Evolutionary conservation across 2,888 invertebrate genomes (phyloP), one percentile per base, ranked within the genome.

Genomic region (Creontiades dilutus): DNA sequence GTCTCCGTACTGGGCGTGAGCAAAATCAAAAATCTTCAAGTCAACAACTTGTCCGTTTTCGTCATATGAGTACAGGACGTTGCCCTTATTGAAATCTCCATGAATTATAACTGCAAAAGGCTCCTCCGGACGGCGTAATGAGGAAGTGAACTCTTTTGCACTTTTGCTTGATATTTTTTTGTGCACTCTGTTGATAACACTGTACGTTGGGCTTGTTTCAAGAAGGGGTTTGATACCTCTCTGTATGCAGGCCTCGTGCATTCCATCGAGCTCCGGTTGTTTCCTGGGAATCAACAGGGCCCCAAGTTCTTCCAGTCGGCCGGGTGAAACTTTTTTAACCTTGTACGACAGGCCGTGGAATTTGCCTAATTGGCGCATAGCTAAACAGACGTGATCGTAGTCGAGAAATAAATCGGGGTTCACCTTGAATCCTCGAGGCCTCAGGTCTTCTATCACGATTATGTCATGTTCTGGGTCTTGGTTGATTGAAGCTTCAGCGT

Each of bases 21-120:
- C 93, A 86, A 93, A 93, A 91, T 93, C 93, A 68, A 93, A 92
- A 55, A 91, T 88, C 27, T 93, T 91, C 61, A 92, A 92, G 81
- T 93, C 93, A 27, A 92, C 92, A 0, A 91, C 46, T 2, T 93
- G 93, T 84, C 92, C 92, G 11, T 91, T 92, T 4, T 92, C 90
- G 1, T 48, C 92, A 90, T 93, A 93, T 57, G 92, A 92, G 90
- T 92, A 93, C 23, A 93, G 89, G 46, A 93, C 92, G 91, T 93
- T 93, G 91, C 93, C 93, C 4, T 93, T 92, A 92, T 93, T 93
- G 68, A 93, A 92, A 91, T 94, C 93, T 0, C 93, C 93, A 84
- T 94, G 93, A 75, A 93, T 93, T 0, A 93, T 89, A 0, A 93
- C 93, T 28, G 89, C 89, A 3, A 84, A 48, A 0, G 92, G 92